Evolutionary conservation across 2,113 vertebrate species (phyloP).

Genomic region (Fukomys damarensis): DNA sequence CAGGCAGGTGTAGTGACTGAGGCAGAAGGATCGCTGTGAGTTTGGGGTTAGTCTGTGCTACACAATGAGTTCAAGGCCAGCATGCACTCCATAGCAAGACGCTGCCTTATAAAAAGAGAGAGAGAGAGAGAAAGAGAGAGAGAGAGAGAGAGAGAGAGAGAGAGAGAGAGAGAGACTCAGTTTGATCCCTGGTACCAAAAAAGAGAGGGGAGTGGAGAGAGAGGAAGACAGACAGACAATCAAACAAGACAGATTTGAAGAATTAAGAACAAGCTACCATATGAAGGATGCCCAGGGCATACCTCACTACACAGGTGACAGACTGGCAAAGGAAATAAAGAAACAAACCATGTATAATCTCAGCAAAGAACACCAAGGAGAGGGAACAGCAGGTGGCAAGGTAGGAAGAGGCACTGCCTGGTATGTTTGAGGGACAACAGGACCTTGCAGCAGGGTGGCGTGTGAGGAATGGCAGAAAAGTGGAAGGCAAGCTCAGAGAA

Average conservation of each 20-base stretch:
- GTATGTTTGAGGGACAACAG: not conserved
- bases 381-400: not conserved
- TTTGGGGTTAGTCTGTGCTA: not conserved
- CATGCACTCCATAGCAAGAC: not conserved
- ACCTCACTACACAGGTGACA: not conserved
- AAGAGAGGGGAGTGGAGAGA: not conserved
- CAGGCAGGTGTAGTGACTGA: not conserved
- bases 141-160: not conserved
- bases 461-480: not conserved
- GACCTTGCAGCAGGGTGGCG: not conserved
- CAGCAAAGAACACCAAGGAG: not conserved
- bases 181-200: too few species aligned
- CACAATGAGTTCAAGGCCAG: not conserved
- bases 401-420: not conserved
- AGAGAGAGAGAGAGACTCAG: not conserved
- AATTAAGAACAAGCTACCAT: not conserved
- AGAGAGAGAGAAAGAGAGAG: accelerated
- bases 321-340: not conserved
- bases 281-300: not conserved
- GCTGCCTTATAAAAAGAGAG: too few species aligned
- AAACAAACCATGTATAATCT: not conserved
- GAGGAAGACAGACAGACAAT: not conserved
- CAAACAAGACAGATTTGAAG: not conserved
- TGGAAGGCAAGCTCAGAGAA: not conserved
- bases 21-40: not conserved